These are phyloP conservation scores for Neodontobutis hainanensis DNA, from an alignment of 2,113 vertebrate genomes.

Conservation along the genomic window DNA sequence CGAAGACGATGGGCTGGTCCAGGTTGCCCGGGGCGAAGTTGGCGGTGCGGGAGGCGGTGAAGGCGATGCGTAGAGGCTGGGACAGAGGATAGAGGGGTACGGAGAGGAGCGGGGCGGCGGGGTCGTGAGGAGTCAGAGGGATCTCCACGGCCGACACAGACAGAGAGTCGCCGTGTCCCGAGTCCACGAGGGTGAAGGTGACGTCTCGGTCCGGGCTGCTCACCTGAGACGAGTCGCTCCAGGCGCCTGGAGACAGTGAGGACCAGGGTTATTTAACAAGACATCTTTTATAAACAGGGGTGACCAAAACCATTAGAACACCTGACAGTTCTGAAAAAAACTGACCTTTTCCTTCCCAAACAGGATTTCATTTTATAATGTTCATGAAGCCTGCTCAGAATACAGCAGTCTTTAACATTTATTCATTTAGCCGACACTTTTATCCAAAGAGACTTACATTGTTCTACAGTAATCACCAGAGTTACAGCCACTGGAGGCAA, in stretches of 20 bases:
- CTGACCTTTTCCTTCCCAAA: too few species aligned
- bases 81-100: constrained; percentile 88
- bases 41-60: constrained; percentile 91
- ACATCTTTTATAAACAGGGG: neutral
- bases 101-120: constrained; percentile 81
- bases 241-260: constrained; percentile 79
- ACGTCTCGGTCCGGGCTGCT: constrained; percentile 91
- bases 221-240: constrained; percentile 94
- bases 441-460: too few species aligned
- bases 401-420: too few species aligned
- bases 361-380: too few species aligned
- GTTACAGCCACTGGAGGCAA: too few species aligned
- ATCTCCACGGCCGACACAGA: constrained; percentile 86
- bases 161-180: constrained; percentile 88
- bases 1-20: constrained; percentile 96
- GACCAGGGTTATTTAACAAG: too few species aligned
- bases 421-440: too few species aligned
- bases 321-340: too few species aligned
- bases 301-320: too few species aligned
- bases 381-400: too few species aligned
- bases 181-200: constrained; percentile 85
- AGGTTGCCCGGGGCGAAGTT: constrained; percentile 93
- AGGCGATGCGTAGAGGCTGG: constrained; percentile 92
- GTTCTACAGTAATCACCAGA: too few species aligned
- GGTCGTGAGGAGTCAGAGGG: constrained; percentile 82